Evolutionary conservation across 2,797 vertebrate genomes (phyloP).

Genomic region (Tamandua tetradactyla): DNA sequence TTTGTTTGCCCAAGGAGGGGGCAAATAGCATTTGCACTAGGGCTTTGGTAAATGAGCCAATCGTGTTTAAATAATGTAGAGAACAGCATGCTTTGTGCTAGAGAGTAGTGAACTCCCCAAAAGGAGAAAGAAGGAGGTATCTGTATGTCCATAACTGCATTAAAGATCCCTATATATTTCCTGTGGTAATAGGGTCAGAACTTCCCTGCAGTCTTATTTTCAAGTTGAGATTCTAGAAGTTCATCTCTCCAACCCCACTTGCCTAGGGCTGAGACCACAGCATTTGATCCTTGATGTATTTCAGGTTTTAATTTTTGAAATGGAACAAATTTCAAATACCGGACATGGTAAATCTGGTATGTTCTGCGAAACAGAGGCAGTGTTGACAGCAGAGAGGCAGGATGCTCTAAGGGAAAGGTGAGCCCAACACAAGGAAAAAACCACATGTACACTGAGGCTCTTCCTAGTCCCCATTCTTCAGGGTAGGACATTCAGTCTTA

Average conservation of each 20-base stretch:
- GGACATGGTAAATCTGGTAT: not conserved
- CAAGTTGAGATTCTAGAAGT: not conserved
- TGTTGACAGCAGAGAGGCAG: not conserved
- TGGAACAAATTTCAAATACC: not conserved
- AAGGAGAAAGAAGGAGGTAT: not conserved
- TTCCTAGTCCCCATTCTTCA: not conserved
- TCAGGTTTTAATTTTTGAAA: not conserved
- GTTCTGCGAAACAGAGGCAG: not conserved
- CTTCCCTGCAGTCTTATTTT: not conserved
- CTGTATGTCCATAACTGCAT: not conserved
- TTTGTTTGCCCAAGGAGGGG: slow-evolving; percentile 78
- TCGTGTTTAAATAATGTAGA: slow-evolving; percentile 57
- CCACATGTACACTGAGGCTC: not conserved
- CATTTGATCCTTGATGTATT: not conserved
- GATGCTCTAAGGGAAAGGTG: not conserved
- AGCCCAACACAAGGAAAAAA: not conserved
- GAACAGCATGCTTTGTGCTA: not conserved
- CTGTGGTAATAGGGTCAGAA: not conserved
- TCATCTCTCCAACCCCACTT: not conserved
- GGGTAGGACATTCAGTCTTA: not conserved
- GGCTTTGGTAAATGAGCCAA: slow-evolving; percentile 53
- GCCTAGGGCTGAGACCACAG: not conserved
- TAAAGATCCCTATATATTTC: not conserved
- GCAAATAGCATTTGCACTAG: slow-evolving; percentile 70
- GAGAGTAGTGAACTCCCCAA: slow-evolving; percentile 31